Percentiles rank a stretch among this genome's conserved stretches.
Conservation (phyloP, 2,888 invertebrate species). For the Ophion ellenae region DNA sequence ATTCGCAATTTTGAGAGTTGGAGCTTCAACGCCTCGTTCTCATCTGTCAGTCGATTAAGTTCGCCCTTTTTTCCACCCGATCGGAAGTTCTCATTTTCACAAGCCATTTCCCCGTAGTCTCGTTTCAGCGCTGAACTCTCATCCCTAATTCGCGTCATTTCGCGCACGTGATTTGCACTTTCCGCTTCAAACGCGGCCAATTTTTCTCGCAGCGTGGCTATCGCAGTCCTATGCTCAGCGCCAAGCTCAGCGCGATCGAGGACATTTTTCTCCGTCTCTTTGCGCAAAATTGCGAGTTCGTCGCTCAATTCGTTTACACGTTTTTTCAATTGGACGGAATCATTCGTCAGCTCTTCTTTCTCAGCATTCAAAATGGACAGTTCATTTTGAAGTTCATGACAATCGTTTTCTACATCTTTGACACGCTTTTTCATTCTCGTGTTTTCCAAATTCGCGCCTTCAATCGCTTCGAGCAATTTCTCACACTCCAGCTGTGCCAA, state of each 20-base stretch:
- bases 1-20: conserved; percentile 64
- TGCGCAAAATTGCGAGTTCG: conserved; percentile 36
- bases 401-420: conserved; percentile 56
- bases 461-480: conserved; percentile 27
- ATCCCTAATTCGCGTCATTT: conserved; percentile 23
- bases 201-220: conserved; percentile 20
- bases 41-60: conserved; percentile 35
- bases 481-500: conserved; percentile 27
- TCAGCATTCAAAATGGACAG: conserved; percentile 42
- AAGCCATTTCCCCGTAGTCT: conserved; percentile 13
- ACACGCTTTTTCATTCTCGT: conserved; percentile 43
- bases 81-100: conserved; percentile 48
- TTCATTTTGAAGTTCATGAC: conserved; percentile 41
- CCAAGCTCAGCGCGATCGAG: conserved; percentile 18
- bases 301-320: conserved; percentile 43
- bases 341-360: conserved; percentile 40
- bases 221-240: conserved; percentile 32
- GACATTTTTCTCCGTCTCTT: conserved; percentile 4
- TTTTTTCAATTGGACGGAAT: conserved; percentile 25
- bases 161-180: conserved; percentile 28
- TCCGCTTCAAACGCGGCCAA: conserved; percentile 42
- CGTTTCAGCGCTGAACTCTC: conserved; percentile 46
- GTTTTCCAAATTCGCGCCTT: conserved; percentile 34
- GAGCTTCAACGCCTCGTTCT: conserved; percentile 67
- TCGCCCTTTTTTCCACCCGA: conserved; percentile 43